phyloP scores from a whole-genome alignment of 2,888 invertebrate species.

The Furcula furcula region DNA sequence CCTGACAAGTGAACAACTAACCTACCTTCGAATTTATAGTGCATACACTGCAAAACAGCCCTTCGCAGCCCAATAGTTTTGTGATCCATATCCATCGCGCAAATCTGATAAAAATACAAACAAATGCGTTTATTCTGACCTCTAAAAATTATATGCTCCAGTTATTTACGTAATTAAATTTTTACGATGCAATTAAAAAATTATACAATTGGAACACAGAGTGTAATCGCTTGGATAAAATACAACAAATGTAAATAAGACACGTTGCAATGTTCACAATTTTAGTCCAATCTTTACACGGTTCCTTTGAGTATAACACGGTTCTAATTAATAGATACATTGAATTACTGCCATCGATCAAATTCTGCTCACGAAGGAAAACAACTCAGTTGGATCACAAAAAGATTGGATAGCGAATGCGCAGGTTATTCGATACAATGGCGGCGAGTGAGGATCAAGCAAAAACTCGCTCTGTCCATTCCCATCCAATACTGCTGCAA shows the following conservation, averaged over 20 bases:
- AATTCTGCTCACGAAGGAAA: constrained; percentile 34
- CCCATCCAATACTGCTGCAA: too few relatives aligned
- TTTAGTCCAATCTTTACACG: constrained; percentile 16
- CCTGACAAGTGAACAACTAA: too few relatives aligned
- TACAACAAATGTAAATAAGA: too few relatives aligned
- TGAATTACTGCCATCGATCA: constrained; percentile 24
- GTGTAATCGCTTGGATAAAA: too few relatives aligned
- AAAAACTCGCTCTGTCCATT: constrained; percentile 33
- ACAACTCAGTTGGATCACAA: constrained; percentile 27
- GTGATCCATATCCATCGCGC: too few relatives aligned
- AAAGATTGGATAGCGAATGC: constrained; percentile 39
- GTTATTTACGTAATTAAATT: neutral
- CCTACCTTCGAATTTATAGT: too few relatives aligned
- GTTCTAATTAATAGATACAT: constrained; percentile 28
- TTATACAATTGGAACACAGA: too few relatives aligned
- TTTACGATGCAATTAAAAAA: neutral
- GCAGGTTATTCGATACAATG: constrained; percentile 35
- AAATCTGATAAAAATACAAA: too few relatives aligned
- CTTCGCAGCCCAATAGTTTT: too few relatives aligned
- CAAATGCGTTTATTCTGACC: neutral
- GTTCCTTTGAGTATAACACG: too few relatives aligned
- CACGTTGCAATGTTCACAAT: constrained; percentile 11
- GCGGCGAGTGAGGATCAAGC: constrained; percentile 30
- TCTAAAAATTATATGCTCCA: neutral
- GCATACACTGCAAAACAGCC: too few relatives aligned